These are phyloP conservation scores for Helicoverpa zea DNA, from an alignment of 1,140 invertebrate species.

Conservation along the genomic window DNA sequence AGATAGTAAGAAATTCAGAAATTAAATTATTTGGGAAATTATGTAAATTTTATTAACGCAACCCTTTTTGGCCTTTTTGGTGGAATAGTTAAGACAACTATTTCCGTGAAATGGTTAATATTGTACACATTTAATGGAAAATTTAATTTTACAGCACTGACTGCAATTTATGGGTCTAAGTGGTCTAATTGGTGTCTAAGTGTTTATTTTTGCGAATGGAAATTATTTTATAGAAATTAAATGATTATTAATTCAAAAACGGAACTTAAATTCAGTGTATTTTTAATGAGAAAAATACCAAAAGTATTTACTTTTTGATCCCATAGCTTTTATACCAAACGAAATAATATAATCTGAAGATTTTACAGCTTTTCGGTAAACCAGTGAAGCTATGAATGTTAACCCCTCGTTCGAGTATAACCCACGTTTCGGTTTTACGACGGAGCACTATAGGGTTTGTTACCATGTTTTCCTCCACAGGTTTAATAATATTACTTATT, in stretches of 20 bases:
- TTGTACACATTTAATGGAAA: background rate
- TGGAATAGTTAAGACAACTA: slow-evolving; percentile 22
- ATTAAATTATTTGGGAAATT: slow-evolving; percentile 13
- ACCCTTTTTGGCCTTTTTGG: background rate
- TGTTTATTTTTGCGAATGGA: too few relatives aligned
- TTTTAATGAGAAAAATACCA: too few relatives aligned
- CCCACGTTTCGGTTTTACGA: slow-evolving; percentile 28
- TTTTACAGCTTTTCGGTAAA: background rate
- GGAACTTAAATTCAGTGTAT: too few relatives aligned
- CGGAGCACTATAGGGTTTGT: background rate
- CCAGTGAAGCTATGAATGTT: background rate
- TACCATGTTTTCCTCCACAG: slow-evolving; percentile 8
- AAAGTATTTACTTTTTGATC: too few relatives aligned
- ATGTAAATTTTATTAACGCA: slow-evolving; percentile 23
- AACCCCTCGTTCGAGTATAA: background rate
- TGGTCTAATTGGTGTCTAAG: too few relatives aligned
- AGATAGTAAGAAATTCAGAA: slow-evolving; percentile 17
- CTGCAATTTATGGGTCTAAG: too few relatives aligned
- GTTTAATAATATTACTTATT: background rate
- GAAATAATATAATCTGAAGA: too few relatives aligned
- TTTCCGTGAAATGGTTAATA: background rate
- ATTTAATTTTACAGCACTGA: too few relatives aligned
- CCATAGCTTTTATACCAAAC: too few relatives aligned
- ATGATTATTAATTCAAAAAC: too few relatives aligned
- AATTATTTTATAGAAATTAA: too few relatives aligned